phyloP scores from a whole-genome alignment of 2,113 vertebrate species.

The Bos taurus region DNA sequence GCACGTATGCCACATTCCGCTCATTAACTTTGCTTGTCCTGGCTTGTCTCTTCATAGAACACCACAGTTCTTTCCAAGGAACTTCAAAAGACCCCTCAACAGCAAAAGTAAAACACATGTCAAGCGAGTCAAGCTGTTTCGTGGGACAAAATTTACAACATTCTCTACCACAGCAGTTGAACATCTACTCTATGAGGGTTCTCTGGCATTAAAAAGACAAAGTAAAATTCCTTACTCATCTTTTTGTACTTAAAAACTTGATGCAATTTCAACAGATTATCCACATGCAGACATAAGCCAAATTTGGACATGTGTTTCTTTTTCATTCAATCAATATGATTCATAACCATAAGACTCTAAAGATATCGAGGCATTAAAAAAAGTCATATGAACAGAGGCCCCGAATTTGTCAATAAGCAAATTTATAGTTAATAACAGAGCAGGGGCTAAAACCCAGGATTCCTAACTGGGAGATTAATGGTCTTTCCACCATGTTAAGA shows the following conservation, averaged over 20 bases:
- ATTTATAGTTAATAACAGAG: neutral
- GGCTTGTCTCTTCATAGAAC: neutral
- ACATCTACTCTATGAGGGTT: neutral
- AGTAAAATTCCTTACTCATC: neutral
- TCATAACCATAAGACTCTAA: neutral
- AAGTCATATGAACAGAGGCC: neutral
- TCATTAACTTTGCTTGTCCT: neutral
- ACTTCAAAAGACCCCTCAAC: neutral
- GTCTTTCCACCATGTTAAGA: neutral
- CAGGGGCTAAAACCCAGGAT: neutral
- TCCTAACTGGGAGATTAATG: neutral
- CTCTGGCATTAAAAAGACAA: neutral
- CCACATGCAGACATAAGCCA: neutral
- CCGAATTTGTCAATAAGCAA: neutral
- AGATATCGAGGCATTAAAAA: neutral
- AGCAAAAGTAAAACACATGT: slow-evolving; percentile 11
- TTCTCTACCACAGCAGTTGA: neutral
- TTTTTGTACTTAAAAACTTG: neutral
- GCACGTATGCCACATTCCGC: neutral
- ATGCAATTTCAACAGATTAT: neutral
- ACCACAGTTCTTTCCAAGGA: neutral
- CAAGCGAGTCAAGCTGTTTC: neutral
- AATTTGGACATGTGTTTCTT: neutral
- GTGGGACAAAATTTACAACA: neutral
- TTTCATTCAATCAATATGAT: neutral